Evolutionary conservation across 2,888 invertebrate species (phyloP), one percentile per base, ranked within the genome.

Genomic region (Dynastes grantii): DNA sequence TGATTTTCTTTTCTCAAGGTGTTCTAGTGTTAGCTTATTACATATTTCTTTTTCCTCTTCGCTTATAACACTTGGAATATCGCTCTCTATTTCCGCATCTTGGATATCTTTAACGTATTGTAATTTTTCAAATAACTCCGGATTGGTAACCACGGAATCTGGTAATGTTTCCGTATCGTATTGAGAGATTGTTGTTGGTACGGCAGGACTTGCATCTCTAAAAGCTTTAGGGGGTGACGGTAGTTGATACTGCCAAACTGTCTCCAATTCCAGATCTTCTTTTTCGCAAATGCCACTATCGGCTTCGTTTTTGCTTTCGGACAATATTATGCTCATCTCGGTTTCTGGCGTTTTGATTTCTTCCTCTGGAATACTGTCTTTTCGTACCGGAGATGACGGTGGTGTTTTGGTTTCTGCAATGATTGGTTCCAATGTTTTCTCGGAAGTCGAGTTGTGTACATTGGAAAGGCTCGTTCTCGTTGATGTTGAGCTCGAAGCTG

Each of bases 191-290:
- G 82, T 84, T 9, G 83, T 83, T 68, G 58, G 40, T 4, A 53
- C n/a, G 51, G 73, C 53, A 6, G 89, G 88, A 82, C 87, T 87
- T 6, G 85, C 82, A 81, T 92, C 92, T 71, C 91, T 87, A 84
- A 92, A 91, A 16, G 90, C 90, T 75, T 90, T 90, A 1, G 92
- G 92, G 0, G 92, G 92, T 0, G 92, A 92, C 0, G 92, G 92
- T 61, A 92, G 87, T 81, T 90, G 89, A 87, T 92, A 90, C 84
- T 92, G 88, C 92, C 92, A 92, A 58, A 89, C 88, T 13, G 80
- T 80, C 75, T 85, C 85, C 27, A 85, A 79, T 68, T 88, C 87
- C 6, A 80, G 32, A 45, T 81, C 82, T 78, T 83, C 79, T 80
- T 70, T 76, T 78, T 79, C 68, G 64, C 83, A 83, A 22, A 82